These are phyloP conservation scores for Coelopa frigida DNA, from an alignment of 1,140 invertebrate species.

Conservation along the genomic window DNA sequence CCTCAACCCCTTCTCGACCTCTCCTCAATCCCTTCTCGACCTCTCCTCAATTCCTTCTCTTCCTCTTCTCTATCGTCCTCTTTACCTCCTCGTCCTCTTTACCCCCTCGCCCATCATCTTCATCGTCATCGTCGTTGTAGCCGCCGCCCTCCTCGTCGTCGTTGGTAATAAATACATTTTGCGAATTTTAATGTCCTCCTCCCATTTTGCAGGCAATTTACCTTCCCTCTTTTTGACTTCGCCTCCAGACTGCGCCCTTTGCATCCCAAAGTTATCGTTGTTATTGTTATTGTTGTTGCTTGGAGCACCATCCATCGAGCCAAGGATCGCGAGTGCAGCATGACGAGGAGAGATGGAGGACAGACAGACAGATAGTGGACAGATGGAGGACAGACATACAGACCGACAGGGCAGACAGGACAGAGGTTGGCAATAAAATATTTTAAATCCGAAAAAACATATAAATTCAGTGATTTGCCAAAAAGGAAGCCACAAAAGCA, in stretches of 20 bases:
- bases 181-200: conserved; percentile 42
- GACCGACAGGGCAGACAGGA: too few relatives aligned
- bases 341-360: neutral
- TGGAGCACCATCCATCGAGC: neutral
- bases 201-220: conserved; percentile 40
- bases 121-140: conserved; percentile 1
- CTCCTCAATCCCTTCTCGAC: too few relatives aligned
- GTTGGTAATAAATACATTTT: conserved; percentile 44
- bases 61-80: neutral
- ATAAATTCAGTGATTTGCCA: conserved; percentile 45
- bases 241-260: neutral
- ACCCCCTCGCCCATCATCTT: neutral
- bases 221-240: conserved; percentile 12
- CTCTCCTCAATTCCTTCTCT: too few relatives aligned
- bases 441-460: conserved; percentile 45
- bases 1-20: too few relatives aligned
- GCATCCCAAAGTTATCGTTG: neutral
- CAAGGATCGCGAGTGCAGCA: conserved; percentile 5
- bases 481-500: conserved; percentile 24
- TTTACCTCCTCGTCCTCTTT: neutral
- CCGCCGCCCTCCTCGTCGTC: conserved; percentile 13
- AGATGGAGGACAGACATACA: too few relatives aligned
- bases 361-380: too few relatives aligned
- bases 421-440: conserved; percentile 36
- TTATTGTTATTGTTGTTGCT: neutral